Evolutionary conservation across 2,113 vertebrate genomes (phyloP), one percentile per base, ranked within the genome.

Genomic region (Hippocampus zosterae): DNA sequence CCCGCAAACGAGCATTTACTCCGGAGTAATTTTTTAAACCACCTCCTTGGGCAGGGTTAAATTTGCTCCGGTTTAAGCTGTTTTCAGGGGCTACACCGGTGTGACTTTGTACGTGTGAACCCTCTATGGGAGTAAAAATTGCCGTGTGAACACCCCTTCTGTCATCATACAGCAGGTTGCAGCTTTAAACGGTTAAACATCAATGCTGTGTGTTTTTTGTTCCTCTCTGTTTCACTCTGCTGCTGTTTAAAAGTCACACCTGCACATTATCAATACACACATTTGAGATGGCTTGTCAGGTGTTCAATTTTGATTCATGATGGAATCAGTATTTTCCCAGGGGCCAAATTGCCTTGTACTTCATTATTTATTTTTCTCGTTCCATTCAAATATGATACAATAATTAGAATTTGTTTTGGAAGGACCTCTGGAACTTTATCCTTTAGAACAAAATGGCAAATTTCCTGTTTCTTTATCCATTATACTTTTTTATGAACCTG

Each of bases 161-260:
- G 44, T 52, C 48, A 8, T 55, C n/a, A 55, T 55, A 55, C 2
- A 23, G 2, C 3, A 23, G 21, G 52, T 55, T 23, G 19, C 19
- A 13, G 25, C 55, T 81, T 83, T 85, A 85, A 81, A 72, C 76
- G 76, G 82, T 85, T 78, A 74, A 77, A 76, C 80, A 85, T 83
- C 81, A 82, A 78, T 82, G 62, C 53, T 70, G 77, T 78, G 80
- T 68, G 56, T 40, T 71, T 55, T 56, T 33, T 21, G 9, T 29
- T 33, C 23, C 1, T 11, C 33, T n/a, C 3, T 2, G 13, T 72
- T 74, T 75, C 44, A 50, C 67, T 73, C 29, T 59, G 18, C 77
- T 44, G 23, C 41, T 21, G 52, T 72, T 64, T 64, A 48, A 5
- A 56, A 42, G 63, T 70, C 64, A 56, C 9, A 69, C 21, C 57